Conservation (phyloP, 2,888 invertebrate species). For the Rhingia rostrata region DNA sequence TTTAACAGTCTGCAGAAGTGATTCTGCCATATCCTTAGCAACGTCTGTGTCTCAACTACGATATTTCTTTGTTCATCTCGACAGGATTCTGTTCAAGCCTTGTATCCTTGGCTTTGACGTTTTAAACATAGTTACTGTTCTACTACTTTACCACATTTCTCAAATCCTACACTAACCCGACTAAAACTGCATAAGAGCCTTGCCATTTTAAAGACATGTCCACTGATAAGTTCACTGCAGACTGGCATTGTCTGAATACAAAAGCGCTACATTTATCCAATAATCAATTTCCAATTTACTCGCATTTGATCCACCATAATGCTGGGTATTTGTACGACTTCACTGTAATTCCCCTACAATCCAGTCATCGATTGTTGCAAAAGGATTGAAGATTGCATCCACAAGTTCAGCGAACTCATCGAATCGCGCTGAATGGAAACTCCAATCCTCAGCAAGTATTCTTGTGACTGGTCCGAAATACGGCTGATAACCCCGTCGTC, state of each 20-base stretch:
- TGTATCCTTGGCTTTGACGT: too few species aligned
- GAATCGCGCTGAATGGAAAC: background rate
- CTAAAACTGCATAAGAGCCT: too few species aligned
- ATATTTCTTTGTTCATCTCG: too few species aligned
- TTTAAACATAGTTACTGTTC: too few species aligned
- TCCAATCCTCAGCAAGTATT: background rate
- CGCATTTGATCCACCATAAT: background rate
- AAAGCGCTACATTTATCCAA: background rate
- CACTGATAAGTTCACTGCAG: too few species aligned
- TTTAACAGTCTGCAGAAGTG: too few species aligned
- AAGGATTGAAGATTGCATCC: background rate
- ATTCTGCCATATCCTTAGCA: too few species aligned
- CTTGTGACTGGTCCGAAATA: background rate
- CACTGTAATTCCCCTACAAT: background rate
- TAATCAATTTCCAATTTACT: conserved; percentile 7
- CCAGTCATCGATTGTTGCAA: background rate
- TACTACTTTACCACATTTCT: too few species aligned
- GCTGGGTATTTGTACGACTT: background rate
- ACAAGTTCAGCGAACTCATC: background rate
- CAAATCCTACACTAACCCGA: too few species aligned
- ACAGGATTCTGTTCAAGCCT: too few species aligned
- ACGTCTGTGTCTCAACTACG: too few species aligned
- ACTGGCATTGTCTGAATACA: background rate
- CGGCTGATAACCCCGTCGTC: background rate
- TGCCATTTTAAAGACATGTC: too few species aligned